These are phyloP conservation scores for Tipula unca DNA, from an alignment of 2,888 invertebrate species.

Conservation along the genomic window DNA sequence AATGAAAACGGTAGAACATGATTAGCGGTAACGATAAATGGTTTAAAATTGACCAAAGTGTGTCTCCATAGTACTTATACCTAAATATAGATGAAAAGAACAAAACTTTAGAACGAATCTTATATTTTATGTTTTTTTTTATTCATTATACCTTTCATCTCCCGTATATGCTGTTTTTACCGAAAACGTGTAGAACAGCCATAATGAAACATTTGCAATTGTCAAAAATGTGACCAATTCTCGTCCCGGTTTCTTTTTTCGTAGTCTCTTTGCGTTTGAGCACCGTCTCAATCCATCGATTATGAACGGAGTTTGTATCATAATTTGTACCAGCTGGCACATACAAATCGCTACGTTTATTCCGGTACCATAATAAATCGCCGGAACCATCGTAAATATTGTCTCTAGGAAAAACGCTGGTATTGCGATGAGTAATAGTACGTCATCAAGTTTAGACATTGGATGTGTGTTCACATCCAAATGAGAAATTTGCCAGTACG, in stretches of 20 bases:
- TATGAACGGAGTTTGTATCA: slow-evolving; percentile 65
- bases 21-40: slow-evolving; percentile 65
- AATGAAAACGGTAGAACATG: slow-evolving; percentile 71
- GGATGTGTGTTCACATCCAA: slow-evolving; percentile 57
- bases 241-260: slow-evolving; percentile 61
- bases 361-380: slow-evolving; percentile 46
- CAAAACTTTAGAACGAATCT: neutral
- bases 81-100: slow-evolving; percentile 31
- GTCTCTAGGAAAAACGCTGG: slow-evolving; percentile 66
- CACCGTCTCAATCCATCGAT: slow-evolving; percentile 67
- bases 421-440: slow-evolving; percentile 59
- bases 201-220: slow-evolving; percentile 66
- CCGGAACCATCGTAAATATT: slow-evolving; percentile 59
- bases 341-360: slow-evolving; percentile 46
- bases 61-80: slow-evolving; percentile 58
- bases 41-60: slow-evolving; percentile 60
- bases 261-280: slow-evolving; percentile 53
- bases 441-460: slow-evolving; percentile 57
- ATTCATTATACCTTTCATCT: slow-evolving; percentile 34
- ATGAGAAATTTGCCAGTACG: slow-evolving; percentile 54
- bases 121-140: neutral
- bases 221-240: slow-evolving; percentile 68
- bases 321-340: slow-evolving; percentile 56
- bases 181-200: slow-evolving; percentile 65
- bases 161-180: slow-evolving; percentile 46